Evolutionary conservation across 2,797 vertebrate genomes (phyloP).

Genomic region (Enteromius afrohamiltoni): DNA sequence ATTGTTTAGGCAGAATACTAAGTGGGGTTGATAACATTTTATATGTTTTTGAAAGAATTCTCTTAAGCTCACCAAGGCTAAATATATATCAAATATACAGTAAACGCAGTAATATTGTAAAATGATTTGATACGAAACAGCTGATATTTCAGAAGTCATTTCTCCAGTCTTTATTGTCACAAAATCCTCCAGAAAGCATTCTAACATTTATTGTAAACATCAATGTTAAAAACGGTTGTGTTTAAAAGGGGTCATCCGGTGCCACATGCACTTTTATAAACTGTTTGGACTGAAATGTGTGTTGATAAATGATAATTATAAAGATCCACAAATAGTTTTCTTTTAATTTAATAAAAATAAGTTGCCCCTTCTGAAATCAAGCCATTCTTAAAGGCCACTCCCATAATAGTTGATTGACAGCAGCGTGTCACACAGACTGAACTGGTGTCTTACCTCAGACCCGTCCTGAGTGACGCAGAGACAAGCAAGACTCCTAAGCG

Average conservation of each 20-base stretch:
- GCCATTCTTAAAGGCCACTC: too few species aligned
- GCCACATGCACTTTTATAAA: too few species aligned
- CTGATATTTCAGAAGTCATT: background rate
- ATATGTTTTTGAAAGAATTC: background rate
- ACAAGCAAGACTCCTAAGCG: too few species aligned
- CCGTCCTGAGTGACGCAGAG: too few species aligned
- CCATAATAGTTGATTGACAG: too few species aligned
- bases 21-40: background rate
- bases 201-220: background rate
- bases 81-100: background rate
- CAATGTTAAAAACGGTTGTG: background rate
- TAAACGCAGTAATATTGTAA: background rate
- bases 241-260: background rate
- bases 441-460: too few species aligned
- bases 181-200: background rate
- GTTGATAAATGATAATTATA: too few species aligned
- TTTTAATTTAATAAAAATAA: too few species aligned
- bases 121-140: background rate
- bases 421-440: too few species aligned
- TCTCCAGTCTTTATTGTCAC: background rate
- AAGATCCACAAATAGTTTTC: too few species aligned
- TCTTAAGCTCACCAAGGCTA: background rate
- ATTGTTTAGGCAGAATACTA: background rate
- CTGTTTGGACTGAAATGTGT: too few species aligned
- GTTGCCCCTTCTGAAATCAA: too few species aligned